These are phyloP conservation scores for Chloebia gouldiae DNA, from an alignment of 2,113 vertebrate genomes.

Conservation along the genomic window DNA sequence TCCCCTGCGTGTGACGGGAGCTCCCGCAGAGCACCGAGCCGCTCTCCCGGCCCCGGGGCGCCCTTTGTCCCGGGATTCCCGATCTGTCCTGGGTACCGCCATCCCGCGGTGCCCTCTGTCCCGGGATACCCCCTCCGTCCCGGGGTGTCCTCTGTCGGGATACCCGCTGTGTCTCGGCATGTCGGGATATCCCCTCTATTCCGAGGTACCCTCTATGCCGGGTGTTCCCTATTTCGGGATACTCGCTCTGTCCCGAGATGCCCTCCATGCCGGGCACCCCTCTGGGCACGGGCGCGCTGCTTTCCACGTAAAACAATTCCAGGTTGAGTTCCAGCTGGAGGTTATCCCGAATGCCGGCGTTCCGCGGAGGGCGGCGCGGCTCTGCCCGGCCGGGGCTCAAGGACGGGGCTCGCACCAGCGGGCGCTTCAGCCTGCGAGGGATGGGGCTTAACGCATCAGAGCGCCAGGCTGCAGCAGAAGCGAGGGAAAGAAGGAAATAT, in stretches of 20 bases:
- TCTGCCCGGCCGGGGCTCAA: neutral
- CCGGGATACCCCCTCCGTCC: neutral
- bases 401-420: fast-evolving
- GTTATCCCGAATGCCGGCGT: neutral
- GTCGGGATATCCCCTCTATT: neutral
- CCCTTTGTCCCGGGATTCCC: no score
- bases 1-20: neutral
- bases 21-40: neutral
- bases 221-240: neutral
- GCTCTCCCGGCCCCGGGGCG: neutral
- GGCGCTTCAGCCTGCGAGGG: neutral
- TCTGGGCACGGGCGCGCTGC: neutral
- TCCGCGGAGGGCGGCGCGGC: fast-evolving
- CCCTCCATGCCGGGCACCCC: neutral
- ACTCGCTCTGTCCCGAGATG: neutral
- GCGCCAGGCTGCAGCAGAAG: neutral
- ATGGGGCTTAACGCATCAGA: neutral
- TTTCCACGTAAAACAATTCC: neutral
- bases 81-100: neutral
- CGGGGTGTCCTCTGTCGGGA: neutral
- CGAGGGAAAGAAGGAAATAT: neutral
- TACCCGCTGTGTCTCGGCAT: neutral
- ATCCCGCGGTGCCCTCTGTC: neutral
- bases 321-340: neutral
- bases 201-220: neutral